These are phyloP conservation scores for Drosophila willistoni DNA, from an alignment of 1,140 invertebrate species.

Conservation along the genomic window DNA sequence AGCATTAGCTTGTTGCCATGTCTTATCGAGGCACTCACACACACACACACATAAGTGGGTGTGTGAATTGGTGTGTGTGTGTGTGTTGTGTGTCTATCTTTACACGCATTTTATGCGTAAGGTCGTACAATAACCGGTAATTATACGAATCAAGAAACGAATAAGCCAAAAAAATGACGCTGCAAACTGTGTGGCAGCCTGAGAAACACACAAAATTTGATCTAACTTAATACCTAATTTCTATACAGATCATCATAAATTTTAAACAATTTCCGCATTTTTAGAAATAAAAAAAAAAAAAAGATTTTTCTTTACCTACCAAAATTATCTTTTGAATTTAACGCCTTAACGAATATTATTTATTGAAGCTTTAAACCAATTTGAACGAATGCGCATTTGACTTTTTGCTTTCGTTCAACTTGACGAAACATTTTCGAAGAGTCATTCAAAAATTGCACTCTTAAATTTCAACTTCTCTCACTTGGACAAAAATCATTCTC, in stretches of 20 bases:
- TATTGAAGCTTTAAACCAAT: constrained; percentile 63
- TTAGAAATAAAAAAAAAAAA: constrained; percentile 41
- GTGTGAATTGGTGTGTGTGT: constrained; percentile 24
- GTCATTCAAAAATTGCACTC: constrained; percentile 23
- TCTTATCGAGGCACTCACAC: constrained; percentile 31
- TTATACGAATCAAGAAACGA: constrained; percentile 52
- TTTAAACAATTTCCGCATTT: constrained; percentile 68
- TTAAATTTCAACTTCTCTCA: constrained; percentile 7
- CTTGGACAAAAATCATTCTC: neutral
- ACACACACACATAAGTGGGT: constrained; percentile 12
- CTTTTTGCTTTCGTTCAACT: constrained; percentile 60
- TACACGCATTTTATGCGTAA: constrained; percentile 77
- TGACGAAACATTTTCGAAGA: constrained; percentile 33
- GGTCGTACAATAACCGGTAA: constrained; percentile 80
- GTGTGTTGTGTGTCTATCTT: constrained; percentile 9
- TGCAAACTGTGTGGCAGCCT: constrained; percentile 57
- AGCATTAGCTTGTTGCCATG: constrained; percentile 38
- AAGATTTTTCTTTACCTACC: neutral
- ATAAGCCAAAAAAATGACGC: constrained; percentile 57
- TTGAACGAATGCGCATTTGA: constrained; percentile 51
- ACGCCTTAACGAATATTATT: constrained; percentile 25
- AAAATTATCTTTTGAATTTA: constrained; percentile 38
- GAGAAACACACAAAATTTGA: constrained; percentile 54
- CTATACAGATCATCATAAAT: constrained; percentile 58
- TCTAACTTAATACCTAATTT: constrained; percentile 4